Evolutionary conservation across 2,888 invertebrate genomes (phyloP), one percentile per base, ranked within the genome.

Genomic region (Papilio elwesi): DNA sequence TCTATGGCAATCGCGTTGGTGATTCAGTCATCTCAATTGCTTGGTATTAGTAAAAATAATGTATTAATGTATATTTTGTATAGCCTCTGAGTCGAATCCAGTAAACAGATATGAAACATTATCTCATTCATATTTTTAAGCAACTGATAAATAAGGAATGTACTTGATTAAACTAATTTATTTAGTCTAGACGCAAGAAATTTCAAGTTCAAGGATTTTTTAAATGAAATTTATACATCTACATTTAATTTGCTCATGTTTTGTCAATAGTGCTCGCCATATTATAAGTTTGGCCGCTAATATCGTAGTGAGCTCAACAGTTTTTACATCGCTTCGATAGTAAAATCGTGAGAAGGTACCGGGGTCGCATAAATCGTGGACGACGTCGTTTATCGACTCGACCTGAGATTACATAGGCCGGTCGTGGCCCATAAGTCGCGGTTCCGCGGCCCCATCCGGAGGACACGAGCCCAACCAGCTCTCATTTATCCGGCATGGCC

Each of bases 371-470:
- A 81, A 81, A 82, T 82, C 78, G 79, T 76, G 75, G 80, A 79
- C 76, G 80, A 82, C 77, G 79, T 81, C 77, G 74, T 80, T 80
- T 81, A 85, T 81, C 78, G 76, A 74, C 70, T 73, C 78, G 74
- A 76, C 66, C 71, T 70, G 63, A 64, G 59, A 73, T 79, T 82
- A 82, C 78, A 80, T 83, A 81, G 78, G 74, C 68, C 62, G 79
- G 75, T 82, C 82, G 83, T 85, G 84, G 62, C 75, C 81, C 77
- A 80, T 82, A 83, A 84, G 79, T 84, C 77, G 73, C 68, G 77
- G 77, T 76, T 78, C 76, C 75, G 68, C 77, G 77, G 76, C 73
- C 68, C 74, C 73, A 73, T 16, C 63, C 15, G 55, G 74, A 75
- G 74, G 78, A 79, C 79, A 80, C 82, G 78, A 77, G 76, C 78